Base-by-base conservation (phyloP, 1,140 invertebrate species). In the Danaus plexippus region DNA sequence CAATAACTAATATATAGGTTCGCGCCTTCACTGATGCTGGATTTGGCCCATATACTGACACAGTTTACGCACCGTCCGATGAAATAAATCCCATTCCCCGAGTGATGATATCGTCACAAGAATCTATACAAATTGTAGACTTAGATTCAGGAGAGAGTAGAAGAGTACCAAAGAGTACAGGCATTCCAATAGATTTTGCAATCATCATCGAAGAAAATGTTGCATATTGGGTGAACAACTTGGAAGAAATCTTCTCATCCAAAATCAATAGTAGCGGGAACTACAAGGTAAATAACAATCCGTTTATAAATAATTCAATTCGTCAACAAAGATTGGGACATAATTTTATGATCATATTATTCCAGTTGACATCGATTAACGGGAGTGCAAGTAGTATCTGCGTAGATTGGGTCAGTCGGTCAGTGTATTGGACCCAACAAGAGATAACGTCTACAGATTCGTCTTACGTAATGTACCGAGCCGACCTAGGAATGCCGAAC, bases 161-260 rank as follows among this genome's bases (percentile, higher is more conserved):
- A 60, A 88, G 86, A 0, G 84, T 92, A 43, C 89, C 89, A 1
- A 88, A 89, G 54, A 90, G 90, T 52, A 89, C 89, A n/a, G 89
- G 88, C 42, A 88, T 87, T 13, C 90, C 92, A 0, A 86, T 91
- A 1, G 91, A 92, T 66, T 87, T 94, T 42, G 85, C 88, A 2
- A 88, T 91, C 22, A 82, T 91, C 10, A 87, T 89, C n/a, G 88
- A 89, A 49, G 95, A 96, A 74, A 89, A 91, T 52, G 90, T 91
- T 43, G 87, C 96, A 9, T 95, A 93, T 63, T 97, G 95, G 95
- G 90, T 96, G 5, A 94, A 96, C 67, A 92, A 95, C 67, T 90
- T 93, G 66, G 90, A 93, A 53, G 92, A 95, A 75, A 78, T 96
- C 43, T 91, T 95, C 18, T 90, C 89, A 0, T 91, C 91, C 1